phyloP scores from a whole-genome alignment of 2,888 invertebrate species.

The Nephrotoma flavescens region DNA sequence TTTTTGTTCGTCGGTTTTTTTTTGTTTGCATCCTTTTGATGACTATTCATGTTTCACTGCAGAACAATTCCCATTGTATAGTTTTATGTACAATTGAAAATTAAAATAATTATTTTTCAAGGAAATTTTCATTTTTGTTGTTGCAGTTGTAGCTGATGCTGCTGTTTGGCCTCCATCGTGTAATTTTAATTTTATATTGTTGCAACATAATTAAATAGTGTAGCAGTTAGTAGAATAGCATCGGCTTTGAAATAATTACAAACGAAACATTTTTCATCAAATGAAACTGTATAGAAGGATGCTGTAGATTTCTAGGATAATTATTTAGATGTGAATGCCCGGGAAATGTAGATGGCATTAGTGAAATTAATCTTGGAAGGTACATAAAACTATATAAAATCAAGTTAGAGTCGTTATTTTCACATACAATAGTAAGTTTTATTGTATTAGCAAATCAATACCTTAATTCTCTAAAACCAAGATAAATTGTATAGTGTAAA shows the following conservation, averaged over 20 bases:
- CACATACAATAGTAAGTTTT: too few species aligned
- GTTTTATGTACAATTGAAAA: neutral
- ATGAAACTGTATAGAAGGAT: neutral
- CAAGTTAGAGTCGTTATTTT: too few species aligned
- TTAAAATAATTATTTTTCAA: neutral
- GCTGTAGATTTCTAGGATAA: neutral
- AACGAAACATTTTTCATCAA: neutral
- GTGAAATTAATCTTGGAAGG: too few species aligned
- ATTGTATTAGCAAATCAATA: too few species aligned
- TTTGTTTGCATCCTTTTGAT: neutral
- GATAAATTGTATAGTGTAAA: too few species aligned
- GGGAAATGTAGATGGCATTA: neutral
- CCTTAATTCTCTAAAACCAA: too few species aligned
- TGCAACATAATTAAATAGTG: neutral
- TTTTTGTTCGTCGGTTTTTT: neutral
- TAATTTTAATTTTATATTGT: neutral
- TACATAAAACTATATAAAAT: too few species aligned
- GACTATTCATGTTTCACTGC: neutral
- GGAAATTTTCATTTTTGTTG: neutral
- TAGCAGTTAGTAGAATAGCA: neutral
- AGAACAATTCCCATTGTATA: neutral
- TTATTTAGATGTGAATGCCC: neutral
- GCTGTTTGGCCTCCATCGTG: neutral
- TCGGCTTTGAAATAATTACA: neutral
- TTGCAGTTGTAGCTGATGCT: neutral